These are phyloP conservation scores for Brevimyrus niger DNA, from an alignment of 2,113 vertebrate genomes.

Conservation along the genomic window DNA sequence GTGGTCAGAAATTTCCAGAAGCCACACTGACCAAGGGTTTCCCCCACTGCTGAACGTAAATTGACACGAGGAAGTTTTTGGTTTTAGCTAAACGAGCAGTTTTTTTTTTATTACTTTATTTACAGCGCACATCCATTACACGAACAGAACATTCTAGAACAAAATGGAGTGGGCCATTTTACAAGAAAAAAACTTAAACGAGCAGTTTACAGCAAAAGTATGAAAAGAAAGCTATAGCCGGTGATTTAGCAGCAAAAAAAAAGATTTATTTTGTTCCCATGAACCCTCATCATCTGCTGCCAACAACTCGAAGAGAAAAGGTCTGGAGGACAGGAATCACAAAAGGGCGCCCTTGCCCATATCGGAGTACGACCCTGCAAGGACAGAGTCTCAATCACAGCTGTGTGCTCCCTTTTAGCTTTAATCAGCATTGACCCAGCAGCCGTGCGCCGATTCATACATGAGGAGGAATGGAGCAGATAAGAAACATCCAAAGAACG, in stretches of 20 bases:
- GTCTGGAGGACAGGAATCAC: not conserved
- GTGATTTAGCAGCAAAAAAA: not conserved
- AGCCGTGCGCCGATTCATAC: not conserved
- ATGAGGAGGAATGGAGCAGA: not conserved
- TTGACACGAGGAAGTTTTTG: not conserved
- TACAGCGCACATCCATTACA: not conserved
- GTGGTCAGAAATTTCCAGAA: not conserved
- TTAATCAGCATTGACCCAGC: not conserved
- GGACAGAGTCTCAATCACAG: not conserved
- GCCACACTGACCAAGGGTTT: not conserved
- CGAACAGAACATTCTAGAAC: not conserved
- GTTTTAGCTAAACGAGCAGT: not conserved
- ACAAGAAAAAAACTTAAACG: not conserved
- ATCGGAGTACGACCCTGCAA: not conserved
- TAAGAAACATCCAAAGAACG: slow-evolving; percentile 1
- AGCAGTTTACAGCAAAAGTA: not conserved
- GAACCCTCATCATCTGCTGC: not conserved
- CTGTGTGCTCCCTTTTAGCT: not conserved
- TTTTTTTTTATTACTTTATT: not conserved
- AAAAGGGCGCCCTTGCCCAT: not conserved
- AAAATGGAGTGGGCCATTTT: not conserved
- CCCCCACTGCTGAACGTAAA: not conserved
- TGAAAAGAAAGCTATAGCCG: not conserved
- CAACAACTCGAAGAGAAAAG: not conserved
- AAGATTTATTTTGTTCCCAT: not conserved